Conservation (phyloP, 37 sponge, comb jelly and placozoan species). For the Theonella swinhoei region DNA sequence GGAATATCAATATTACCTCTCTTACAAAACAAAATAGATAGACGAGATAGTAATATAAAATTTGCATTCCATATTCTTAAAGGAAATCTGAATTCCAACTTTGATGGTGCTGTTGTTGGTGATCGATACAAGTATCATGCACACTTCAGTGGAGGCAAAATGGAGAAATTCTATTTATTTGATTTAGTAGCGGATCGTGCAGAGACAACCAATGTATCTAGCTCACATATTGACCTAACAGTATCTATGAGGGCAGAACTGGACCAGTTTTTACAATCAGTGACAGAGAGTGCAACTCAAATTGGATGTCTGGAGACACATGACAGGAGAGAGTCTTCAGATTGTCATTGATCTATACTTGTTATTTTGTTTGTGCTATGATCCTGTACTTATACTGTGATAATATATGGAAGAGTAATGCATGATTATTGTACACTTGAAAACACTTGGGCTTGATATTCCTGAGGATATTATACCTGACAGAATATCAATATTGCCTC, state of each 20-base stretch:
- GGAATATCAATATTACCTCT: constrained; percentile 38
- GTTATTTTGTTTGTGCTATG: too few relatives aligned
- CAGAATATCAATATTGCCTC: constrained; percentile 34
- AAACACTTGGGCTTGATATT: background rate
- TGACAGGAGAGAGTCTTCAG: too few relatives aligned
- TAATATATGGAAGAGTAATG: too few relatives aligned
- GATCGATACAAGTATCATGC: constrained; percentile 36
- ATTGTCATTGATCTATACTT: too few relatives aligned
- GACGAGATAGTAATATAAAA: background rate
- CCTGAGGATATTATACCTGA: constrained; percentile 3
- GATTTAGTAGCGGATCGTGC: background rate
- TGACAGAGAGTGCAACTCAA: constrained; percentile 32
- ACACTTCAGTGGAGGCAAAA: constrained; percentile 10
- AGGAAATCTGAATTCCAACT: constrained; percentile 35
- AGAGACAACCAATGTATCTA: constrained; percentile 7
- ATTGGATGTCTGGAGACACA: background rate
- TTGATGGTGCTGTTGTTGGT: constrained; percentile 13
- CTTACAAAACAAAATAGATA: background rate
- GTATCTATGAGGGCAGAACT: constrained; percentile 1
- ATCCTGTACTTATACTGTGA: too few relatives aligned
- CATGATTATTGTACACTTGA: too few relatives aligned
- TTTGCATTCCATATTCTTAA: constrained; percentile 38
- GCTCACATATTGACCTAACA: background rate
- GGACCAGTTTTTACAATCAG: constrained; percentile 19
- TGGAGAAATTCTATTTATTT: background rate